Base-by-base conservation (phyloP, 2,797 vertebrate species). In the Eleutherodactylus coqui region DNA sequence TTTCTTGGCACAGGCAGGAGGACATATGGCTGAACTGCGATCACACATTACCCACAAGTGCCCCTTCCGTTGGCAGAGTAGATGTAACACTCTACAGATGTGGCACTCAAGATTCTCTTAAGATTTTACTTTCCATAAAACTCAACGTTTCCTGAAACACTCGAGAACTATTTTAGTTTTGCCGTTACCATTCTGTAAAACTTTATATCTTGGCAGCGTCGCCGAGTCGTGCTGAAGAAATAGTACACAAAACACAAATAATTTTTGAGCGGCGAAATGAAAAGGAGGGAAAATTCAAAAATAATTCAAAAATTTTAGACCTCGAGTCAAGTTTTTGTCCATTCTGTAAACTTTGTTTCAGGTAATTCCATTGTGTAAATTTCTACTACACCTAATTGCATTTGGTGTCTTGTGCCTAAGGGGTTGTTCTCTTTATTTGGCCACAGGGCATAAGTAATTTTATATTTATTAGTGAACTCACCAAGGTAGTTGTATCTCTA, bases 71-170 rank as follows among this genome's bases (percentile, higher is more conserved):
- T 69, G 45, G 79, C 29, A 29, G 27, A 21, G n/a, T 1, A n/a
- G 11, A 45, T 49, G 29, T 67, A 81, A 81, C 62, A 36, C 43
- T 80, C 55, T 21, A 24, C 79, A 67, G 79, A 80, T 80, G 60
- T 6, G 1, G 29, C 51, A 13, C 41, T 80, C 27, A 29, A 67
- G 60, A 19, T 67, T 80, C 43, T 43, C 41, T 34, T 47, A 24
- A 80, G 43, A 45, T 67, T 67, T 80, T 67, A 67, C 38, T 67
- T 80, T 49, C 43, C 79, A 67, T 80, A 69, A 80, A 81, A 81
- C 17, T 8, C 27, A 49, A 32, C 51, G 47, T 81, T 69, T 36
- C 79, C 62, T 49, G 32, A 43, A 81, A 49, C 45, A 49, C 60
- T 36, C 1, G 1, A 62, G 58, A 32, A 19, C 4, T 24, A 79